A percentile compares a stretch with the other conserved stretches of the same genome.
Conservation (phyloP, 2,888 invertebrate genomes). For the Orthosia incerta region DNA sequence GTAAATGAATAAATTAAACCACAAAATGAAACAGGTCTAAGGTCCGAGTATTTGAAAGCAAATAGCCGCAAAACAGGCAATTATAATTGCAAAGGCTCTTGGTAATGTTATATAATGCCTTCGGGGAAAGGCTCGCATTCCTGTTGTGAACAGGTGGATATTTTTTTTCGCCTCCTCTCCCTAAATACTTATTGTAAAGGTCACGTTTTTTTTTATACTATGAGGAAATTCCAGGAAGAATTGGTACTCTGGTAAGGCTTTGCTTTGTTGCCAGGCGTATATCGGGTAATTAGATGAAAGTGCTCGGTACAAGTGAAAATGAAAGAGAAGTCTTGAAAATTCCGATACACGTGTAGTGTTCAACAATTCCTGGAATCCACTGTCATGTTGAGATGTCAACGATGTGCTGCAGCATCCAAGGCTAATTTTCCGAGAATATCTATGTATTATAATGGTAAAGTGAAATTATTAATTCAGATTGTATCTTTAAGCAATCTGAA, state of each 20-base stretch:
- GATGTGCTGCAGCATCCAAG: not conserved
- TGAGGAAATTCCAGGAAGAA: constrained; percentile 13
- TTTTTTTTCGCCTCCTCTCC: constrained; percentile 28
- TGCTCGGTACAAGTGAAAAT: not conserved
- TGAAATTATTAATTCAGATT: too few relatives aligned
- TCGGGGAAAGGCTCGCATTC: constrained; percentile 37
- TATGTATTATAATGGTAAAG: too few relatives aligned
- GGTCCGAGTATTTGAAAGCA: constrained; percentile 62
- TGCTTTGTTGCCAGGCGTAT: constrained; percentile 6
- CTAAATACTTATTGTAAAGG: constrained; percentile 40
- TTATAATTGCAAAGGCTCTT: constrained; percentile 60
- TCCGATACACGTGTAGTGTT: not conserved
- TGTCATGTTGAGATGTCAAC: not conserved
- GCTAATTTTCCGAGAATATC: not conserved
- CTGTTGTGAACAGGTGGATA: constrained; percentile 34
- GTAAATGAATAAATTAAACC: constrained; percentile 63
- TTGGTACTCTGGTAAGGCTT: not conserved
- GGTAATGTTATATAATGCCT: constrained; percentile 52
- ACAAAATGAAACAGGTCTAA: constrained; percentile 55
- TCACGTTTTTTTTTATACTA: constrained; percentile 31
- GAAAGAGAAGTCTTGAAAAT: not conserved
- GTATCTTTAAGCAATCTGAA: too few relatives aligned
- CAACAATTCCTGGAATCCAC: not conserved
- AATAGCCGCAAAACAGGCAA: constrained; percentile 56
- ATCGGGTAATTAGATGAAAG: constrained; percentile 15